A percentile compares a stretch with the other conserved stretches of the same genome.
Conservation (phyloP, 2,888 invertebrate genomes). For the Sesia apiformis region DNA sequence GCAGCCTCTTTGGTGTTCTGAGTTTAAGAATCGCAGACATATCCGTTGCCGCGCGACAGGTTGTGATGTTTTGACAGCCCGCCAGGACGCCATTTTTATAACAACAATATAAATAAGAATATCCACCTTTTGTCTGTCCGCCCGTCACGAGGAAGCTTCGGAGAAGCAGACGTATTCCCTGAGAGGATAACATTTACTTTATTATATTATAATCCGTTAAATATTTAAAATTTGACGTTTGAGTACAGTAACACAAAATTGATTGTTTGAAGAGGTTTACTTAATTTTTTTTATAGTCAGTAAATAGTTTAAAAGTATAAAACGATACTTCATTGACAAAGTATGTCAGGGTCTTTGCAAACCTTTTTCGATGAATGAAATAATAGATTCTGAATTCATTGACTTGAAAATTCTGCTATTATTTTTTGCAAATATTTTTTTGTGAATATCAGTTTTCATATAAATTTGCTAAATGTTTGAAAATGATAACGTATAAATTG, state of each 20-base stretch:
- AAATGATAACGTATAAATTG: too few relatives aligned
- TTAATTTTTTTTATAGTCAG: too few relatives aligned
- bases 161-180: neutral
- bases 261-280: too few relatives aligned
- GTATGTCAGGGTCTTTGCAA: too few relatives aligned
- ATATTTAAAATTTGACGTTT: slow-evolving; percentile 3
- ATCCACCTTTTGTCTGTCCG: slow-evolving; percentile 3
- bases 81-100: slow-evolving; percentile 33
- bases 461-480: neutral
- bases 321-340: too few relatives aligned
- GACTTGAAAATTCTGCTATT: too few relatives aligned
- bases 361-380: too few relatives aligned
- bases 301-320: too few relatives aligned
- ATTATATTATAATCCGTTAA: neutral
- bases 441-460: too few relatives aligned
- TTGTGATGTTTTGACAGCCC: slow-evolving; percentile 59
- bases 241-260: neutral
- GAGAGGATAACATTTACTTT: neutral
- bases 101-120: neutral
- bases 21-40: slow-evolving; percentile 26
- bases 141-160: neutral
- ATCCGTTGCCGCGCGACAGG: slow-evolving; percentile 41
- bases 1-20: too few relatives aligned
- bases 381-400: too few relatives aligned
- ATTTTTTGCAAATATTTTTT: neutral